phyloP scores from a whole-genome alignment of 2,888 invertebrate genomes.

The Uloborus plumipes region DNA sequence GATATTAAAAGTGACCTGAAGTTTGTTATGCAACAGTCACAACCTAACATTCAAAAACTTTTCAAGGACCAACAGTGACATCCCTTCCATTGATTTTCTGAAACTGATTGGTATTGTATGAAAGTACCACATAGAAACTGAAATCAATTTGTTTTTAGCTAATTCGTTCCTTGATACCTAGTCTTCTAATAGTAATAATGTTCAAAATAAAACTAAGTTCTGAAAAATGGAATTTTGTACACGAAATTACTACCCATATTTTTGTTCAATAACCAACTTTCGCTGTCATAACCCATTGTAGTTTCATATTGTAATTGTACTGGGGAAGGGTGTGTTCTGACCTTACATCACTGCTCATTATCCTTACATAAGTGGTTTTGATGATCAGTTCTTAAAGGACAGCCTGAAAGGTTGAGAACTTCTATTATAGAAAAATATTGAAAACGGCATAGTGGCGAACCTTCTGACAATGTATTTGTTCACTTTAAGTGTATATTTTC shows the following conservation, averaged over 20 bases:
- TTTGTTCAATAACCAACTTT: too few species aligned
- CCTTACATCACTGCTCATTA: too few species aligned
- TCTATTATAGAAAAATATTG: too few species aligned
- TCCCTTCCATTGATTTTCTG: not conserved
- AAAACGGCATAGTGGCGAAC: too few species aligned
- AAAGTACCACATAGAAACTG: not conserved
- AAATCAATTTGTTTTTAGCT: not conserved
- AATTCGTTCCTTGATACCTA: not conserved
- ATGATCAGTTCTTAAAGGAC: too few species aligned
- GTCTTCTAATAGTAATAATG: not conserved
- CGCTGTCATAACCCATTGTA: too few species aligned
- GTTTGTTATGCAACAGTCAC: conserved; percentile 4
- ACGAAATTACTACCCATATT: conserved; percentile 1
- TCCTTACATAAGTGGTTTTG: too few species aligned
- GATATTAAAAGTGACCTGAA: conserved; percentile 1
- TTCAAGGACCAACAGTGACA: not conserved
- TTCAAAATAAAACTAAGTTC: not conserved
- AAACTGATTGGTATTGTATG: not conserved
- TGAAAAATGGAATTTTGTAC: not conserved
- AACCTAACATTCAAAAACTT: conserved; percentile 5
- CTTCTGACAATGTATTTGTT: too few species aligned
- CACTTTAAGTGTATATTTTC: too few species aligned
- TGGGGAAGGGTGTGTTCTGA: too few species aligned
- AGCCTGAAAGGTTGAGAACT: too few species aligned
- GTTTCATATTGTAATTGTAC: too few species aligned